These are phyloP conservation scores for Sebastes minor DNA, from an alignment of 2,797 vertebrate species.

Conservation along the genomic window DNA sequence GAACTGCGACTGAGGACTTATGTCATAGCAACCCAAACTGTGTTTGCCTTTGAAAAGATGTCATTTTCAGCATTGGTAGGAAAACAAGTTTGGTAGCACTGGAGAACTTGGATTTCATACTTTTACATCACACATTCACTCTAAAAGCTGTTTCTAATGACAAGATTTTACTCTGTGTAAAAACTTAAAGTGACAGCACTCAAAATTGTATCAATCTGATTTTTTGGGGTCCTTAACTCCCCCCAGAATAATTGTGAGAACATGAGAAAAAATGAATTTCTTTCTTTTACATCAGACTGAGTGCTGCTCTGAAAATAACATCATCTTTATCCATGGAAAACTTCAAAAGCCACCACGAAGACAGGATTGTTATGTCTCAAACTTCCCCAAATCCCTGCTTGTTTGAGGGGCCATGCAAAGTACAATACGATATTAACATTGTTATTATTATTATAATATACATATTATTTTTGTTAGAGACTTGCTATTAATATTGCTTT, in stretches of 20 bases:
- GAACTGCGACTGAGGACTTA: slow-evolving; percentile 11
- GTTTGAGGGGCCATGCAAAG: slow-evolving; percentile 11
- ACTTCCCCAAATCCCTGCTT: neutral
- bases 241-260: slow-evolving; percentile 43
- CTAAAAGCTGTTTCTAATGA: slow-evolving; percentile 54
- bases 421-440: neutral
- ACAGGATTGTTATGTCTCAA: slow-evolving; percentile 13
- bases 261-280: slow-evolving; percentile 48
- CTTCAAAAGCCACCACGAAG: slow-evolving; percentile 42
- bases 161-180: slow-evolving; percentile 30
- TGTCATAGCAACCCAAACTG: slow-evolving; percentile 10
- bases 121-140: slow-evolving; percentile 58
- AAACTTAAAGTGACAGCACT: slow-evolving; percentile 54
- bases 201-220: slow-evolving; percentile 46
- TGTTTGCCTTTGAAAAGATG: slow-evolving; percentile 37
- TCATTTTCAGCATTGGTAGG: slow-evolving; percentile 27
- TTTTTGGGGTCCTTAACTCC: slow-evolving; percentile 23
- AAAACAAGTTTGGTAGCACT: slow-evolving; percentile 31
- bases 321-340: slow-evolving; percentile 38
- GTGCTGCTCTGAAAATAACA: slow-evolving; percentile 47
- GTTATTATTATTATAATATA: neutral
- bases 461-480: neutral
- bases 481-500: neutral
- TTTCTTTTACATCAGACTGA: slow-evolving; percentile 64
- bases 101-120: slow-evolving; percentile 52